phyloP scores from a whole-genome alignment of 1,140 invertebrate genomes.

The Drosophila insularis region DNA sequence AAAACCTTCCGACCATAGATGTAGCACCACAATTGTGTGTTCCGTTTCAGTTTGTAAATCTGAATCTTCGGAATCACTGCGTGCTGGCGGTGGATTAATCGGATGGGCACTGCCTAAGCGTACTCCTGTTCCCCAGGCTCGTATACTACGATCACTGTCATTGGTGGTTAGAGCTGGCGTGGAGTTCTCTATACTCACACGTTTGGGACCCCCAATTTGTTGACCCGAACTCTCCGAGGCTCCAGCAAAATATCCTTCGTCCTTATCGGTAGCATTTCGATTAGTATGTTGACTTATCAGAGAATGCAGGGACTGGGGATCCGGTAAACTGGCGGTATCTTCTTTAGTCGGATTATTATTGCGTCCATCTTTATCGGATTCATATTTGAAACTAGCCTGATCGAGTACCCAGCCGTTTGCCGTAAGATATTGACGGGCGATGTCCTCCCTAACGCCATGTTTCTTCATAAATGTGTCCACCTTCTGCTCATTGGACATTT shows the following conservation, averaged over 20 bases:
- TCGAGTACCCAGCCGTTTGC: conserved; percentile 58
- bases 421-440: conserved; percentile 51
- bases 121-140: conserved; percentile 54
- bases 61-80: conserved; percentile 31
- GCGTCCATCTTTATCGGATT: conserved; percentile 26
- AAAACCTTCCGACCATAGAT: conserved; percentile 67
- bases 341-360: background rate
- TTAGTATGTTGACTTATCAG: conserved; percentile 25
- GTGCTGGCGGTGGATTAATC: conserved; percentile 46
- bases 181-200: conserved; percentile 43
- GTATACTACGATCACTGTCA: conserved; percentile 56
- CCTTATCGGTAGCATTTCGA: background rate
- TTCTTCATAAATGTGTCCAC: conserved; percentile 59
- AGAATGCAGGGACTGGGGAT: conserved; percentile 22
- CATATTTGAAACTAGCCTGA: conserved; percentile 44
- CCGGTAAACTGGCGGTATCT: background rate
- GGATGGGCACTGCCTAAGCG: conserved; percentile 62
- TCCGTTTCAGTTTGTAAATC: conserved; percentile 43
- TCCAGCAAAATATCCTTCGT: conserved; percentile 30
- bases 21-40: conserved; percentile 51
- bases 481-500: conserved; percentile 74
- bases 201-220: conserved; percentile 14
- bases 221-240: conserved; percentile 27
- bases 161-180: conserved; percentile 60
- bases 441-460: conserved; percentile 50